A percentile compares a stretch with the other conserved stretches of the same genome.
Conservation (phyloP, 2,797 vertebrate species). For the Phrynocephalus vlangalii region DNA sequence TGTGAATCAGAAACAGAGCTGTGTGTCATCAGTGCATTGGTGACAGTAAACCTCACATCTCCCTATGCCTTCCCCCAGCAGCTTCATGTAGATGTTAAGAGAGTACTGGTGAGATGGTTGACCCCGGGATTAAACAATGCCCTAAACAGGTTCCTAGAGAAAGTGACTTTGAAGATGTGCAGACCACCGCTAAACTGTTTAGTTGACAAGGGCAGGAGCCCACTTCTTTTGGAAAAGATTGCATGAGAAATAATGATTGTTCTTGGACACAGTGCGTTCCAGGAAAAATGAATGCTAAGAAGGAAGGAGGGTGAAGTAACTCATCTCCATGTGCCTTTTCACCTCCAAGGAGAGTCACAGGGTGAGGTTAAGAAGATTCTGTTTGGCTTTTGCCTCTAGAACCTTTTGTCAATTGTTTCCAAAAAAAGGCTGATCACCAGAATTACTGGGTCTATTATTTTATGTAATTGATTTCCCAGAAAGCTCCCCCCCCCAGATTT, state of each 20-base stretch:
- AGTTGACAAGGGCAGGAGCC: not conserved
- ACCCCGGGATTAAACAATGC: not conserved
- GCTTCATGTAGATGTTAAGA: no score
- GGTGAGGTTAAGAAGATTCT: not conserved
- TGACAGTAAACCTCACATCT: no score
- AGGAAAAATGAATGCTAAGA: not conserved
- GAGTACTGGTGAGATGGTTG: no score
- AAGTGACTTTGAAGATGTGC: not conserved
- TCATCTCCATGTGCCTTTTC: not conserved
- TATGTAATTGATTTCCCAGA: no score
- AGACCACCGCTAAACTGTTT: not conserved
- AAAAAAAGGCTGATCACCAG: not conserved
- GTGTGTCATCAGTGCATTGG: no score
- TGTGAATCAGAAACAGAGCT: no score
- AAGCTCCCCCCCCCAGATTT: no score
- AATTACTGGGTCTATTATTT: no score
- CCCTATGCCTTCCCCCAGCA: no score
- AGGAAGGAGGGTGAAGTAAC: not conserved
- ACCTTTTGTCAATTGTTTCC: not conserved
- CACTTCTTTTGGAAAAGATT: not conserved
- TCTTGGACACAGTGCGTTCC: not conserved
- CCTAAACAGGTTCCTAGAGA: slow-evolving; percentile 4
- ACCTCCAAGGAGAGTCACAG: not conserved
- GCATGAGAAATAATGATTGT: not conserved
- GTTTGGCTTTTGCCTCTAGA: not conserved